Conservation (phyloP, 2,113 vertebrate genomes). For the Numenius arquata region DNA sequence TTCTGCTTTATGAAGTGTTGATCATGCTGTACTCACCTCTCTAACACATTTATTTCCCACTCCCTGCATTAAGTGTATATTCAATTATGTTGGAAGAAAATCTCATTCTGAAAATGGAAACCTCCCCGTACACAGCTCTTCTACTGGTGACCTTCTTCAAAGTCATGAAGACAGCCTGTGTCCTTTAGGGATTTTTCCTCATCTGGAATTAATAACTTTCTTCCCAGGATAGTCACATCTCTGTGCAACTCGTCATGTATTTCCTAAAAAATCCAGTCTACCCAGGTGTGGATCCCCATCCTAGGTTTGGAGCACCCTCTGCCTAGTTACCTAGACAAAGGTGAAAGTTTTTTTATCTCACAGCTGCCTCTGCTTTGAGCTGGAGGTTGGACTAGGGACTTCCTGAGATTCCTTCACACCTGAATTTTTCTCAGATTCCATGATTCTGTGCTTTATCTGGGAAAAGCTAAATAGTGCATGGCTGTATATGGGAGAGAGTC, state of each 20-base stretch:
- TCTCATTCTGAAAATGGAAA: conserved; percentile 16
- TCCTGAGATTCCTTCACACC: background rate
- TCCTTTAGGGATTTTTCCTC: background rate
- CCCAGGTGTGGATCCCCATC: background rate
- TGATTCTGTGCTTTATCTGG: background rate
- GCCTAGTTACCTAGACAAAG: background rate
- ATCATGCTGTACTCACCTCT: background rate
- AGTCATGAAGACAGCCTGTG: background rate
- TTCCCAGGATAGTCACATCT: background rate
- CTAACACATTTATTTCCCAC: background rate
- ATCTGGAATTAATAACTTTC: conserved; percentile 9
- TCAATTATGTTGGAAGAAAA: conserved; percentile 7
- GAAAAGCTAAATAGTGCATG: background rate
- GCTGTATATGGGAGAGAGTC: background rate
- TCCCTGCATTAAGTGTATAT: conserved; percentile 2
- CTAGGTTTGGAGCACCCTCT: background rate
- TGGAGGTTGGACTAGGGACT: background rate
- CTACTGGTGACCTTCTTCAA: conserved; percentile 32
- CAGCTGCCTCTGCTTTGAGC: background rate
- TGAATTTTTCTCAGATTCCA: background rate
- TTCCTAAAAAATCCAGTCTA: background rate
- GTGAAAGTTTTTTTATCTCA: background rate
- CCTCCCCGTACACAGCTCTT: background rate
- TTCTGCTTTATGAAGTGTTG: conserved; percentile 1
- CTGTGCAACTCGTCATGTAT: background rate